Evolutionary conservation across 2,797 vertebrate genomes (phyloP).

Genomic region (Taeniopygia guttata): DNA sequence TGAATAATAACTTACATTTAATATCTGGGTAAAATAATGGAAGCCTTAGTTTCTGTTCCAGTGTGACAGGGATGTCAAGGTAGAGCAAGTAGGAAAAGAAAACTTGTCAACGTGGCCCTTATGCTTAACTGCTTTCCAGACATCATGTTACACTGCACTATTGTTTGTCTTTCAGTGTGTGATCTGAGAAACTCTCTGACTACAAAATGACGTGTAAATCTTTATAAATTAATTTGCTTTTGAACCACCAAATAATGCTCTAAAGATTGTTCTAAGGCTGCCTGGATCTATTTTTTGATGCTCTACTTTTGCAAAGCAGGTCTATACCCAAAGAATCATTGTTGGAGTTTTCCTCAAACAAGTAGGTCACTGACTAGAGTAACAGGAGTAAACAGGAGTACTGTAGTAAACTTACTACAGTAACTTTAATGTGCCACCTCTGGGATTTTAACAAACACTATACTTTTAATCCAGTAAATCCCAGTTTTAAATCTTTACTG

Average conservation of each 20-base stretch:
- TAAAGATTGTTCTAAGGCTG: not conserved
- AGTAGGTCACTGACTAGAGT: not conserved
- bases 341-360: not conserved
- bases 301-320: not conserved
- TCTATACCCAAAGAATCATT: not conserved
- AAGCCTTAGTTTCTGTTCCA: not conserved
- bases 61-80: not conserved
- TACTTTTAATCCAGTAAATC: not conserved
- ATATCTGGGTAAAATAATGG: not conserved
- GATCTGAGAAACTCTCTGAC: not conserved
- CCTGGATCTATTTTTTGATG: not conserved
- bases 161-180: not conserved
- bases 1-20: not conserved
- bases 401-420: too few relatives aligned
- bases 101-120: not conserved
- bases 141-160: not conserved
- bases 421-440: not conserved
- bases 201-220: not conserved
- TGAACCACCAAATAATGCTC: not conserved
- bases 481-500: not conserved
- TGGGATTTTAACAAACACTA: not conserved
- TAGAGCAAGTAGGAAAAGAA: not conserved
- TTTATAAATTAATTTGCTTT: not conserved
- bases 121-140: not conserved
- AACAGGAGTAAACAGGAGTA: too few relatives aligned